Conservation (phyloP, 2,113 vertebrate species). For the Dendrocopos noguchii region DNA sequence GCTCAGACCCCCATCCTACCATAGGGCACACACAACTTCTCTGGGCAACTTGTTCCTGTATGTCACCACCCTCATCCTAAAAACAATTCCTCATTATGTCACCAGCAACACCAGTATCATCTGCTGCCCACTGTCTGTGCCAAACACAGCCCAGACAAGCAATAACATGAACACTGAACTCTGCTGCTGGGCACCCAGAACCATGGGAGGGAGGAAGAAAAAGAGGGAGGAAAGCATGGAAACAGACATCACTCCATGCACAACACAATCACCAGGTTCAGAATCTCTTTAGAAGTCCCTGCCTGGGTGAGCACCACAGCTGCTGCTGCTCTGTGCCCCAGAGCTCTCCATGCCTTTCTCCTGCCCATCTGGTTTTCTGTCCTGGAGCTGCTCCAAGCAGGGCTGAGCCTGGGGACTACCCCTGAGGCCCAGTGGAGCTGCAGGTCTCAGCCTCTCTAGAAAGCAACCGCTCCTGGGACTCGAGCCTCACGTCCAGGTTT, state of each 20-base stretch:
- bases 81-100: too few species aligned
- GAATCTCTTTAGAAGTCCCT: neutral
- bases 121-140: too few species aligned
- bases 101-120: too few species aligned
- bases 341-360: neutral
- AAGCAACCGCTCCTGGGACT: too few species aligned
- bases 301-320: accelerated
- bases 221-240: too few species aligned
- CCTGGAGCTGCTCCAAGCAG: neutral
- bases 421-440: neutral
- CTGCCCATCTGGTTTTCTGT: neutral
- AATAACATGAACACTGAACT: too few species aligned
- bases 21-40: too few species aligned
- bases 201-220: too few species aligned
- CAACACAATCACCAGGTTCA: accelerated
- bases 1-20: neutral
- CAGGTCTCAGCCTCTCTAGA: neutral
- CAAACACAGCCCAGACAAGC: too few species aligned
- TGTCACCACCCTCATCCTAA: neutral
- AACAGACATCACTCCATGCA: accelerated
- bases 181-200: too few species aligned
- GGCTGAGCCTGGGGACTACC: neutral
- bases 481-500: accelerated
- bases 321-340: neutral
- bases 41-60: neutral